These are phyloP conservation scores for Brachypteracias leptosomus DNA, from an alignment of 2,113 vertebrate genomes.

Conservation along the genomic window DNA sequence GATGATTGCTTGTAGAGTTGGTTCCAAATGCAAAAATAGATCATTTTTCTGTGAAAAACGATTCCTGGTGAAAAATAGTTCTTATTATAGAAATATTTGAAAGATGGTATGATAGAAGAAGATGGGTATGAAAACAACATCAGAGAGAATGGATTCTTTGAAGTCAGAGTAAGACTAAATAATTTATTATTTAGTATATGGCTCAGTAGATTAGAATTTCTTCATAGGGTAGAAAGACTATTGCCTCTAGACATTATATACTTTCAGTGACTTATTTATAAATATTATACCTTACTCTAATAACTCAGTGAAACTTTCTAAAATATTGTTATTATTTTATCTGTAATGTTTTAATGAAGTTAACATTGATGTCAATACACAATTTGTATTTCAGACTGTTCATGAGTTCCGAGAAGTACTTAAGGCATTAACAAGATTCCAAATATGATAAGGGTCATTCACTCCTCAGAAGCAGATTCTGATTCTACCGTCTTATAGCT, in stretches of 20 bases:
- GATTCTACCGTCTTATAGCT: neutral
- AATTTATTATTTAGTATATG: neutral
- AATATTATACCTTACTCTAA: neutral
- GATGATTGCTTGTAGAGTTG: neutral
- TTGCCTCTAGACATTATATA: neutral
- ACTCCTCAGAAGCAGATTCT: neutral
- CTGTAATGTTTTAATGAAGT: neutral
- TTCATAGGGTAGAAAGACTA: neutral
- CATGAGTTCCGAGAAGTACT: neutral
- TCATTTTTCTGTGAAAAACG: neutral
- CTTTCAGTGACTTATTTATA: conserved; percentile 4
- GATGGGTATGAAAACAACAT: neutral
- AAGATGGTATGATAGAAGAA: neutral
- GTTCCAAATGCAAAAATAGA: neutral
- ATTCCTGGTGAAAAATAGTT: neutral
- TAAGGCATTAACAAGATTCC: neutral
- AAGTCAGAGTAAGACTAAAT: neutral
- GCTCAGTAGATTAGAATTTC: conserved; percentile 1
- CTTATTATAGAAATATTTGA: neutral
- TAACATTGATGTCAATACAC: neutral
- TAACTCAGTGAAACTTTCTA: neutral
- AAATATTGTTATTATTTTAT: neutral
- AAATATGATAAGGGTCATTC: neutral
- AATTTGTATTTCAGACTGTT: neutral
- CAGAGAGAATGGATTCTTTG: neutral